These are phyloP conservation scores for Myodes glareolus DNA, from an alignment of 2,113 vertebrate genomes.

Conservation along the genomic window DNA sequence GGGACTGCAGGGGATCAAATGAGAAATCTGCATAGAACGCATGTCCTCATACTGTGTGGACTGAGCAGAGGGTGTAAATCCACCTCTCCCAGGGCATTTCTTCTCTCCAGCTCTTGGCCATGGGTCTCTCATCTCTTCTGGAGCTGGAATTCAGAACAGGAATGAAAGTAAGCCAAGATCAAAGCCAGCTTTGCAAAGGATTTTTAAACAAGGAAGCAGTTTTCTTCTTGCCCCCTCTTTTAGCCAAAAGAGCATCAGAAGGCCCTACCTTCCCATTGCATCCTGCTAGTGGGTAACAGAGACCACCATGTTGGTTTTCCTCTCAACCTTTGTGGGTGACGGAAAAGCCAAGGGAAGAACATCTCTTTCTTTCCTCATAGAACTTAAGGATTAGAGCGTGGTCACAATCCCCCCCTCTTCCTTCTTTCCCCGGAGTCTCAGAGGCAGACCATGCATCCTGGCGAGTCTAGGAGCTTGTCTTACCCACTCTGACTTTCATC, in stretches of 20 bases:
- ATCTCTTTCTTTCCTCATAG: background rate
- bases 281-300: background rate
- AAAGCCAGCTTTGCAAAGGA: background rate
- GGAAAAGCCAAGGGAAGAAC: background rate
- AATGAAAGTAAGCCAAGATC: background rate
- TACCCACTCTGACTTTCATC: background rate
- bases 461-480: background rate
- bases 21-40: background rate
- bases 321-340: background rate
- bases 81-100: background rate
- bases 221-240: background rate
- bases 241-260: background rate
- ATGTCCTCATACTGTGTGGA: too few species aligned
- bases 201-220: background rate
- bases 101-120: background rate
- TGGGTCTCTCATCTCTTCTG: background rate
- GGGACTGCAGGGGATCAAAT: background rate
- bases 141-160: background rate
- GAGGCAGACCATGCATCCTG: background rate
- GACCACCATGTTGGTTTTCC: background rate
- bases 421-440: background rate
- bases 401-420: background rate
- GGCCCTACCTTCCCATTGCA: background rate
- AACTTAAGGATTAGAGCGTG: background rate
- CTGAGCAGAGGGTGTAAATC: background rate